Base-by-base conservation (phyloP, 2,888 invertebrate genomes). In the Trichacis sp. region DNA sequence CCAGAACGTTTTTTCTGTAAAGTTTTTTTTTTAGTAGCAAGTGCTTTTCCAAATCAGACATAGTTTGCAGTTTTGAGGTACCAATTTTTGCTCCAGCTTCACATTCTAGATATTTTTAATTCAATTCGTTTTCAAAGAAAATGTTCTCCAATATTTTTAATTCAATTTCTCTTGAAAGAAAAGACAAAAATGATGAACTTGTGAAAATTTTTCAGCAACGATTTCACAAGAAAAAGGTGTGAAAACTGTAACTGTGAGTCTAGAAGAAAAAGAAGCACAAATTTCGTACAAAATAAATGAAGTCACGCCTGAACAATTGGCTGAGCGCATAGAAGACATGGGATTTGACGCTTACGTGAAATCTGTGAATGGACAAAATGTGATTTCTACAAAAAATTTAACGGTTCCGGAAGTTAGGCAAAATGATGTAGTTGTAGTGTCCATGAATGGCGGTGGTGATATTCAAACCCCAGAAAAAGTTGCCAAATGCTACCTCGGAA, bases 291-390 rank as follows among this genome's bases (percentile, higher is more conserved):
- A 87, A 62, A 82, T 86, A 0, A 83, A 76, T 0, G 75, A 86
- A 11, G 76, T 89, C 5, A 86, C 87, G 2, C 86, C 91, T 0
- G 85, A 85, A 6, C 85, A 88, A 66, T 87, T 96, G 53, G 89
- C 89, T 0, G 89, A 90, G 58, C 87, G 87, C 55, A 91, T 96
- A 38, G 90, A 92, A 73, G 92, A 92, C 64, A 90, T 95, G 88
- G 95, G 95, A 0, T 95, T 95, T 78, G 91, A 91, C 51, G 91
- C 93, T 0, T 84, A 81, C 51, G 84, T 89, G 0, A 86, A 86
- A 64, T 80, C 83, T 46, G 71, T 85, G 2, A 82, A 87, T 53
- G 85, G 85, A 9, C 80, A 76, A 36, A 54, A n/a, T 3, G 57
- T 48, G n/a, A 55, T n/a, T 4, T 3, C 42, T 66, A 38, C 63